Evolutionary conservation across 2,797 vertebrate species (phyloP), one percentile per base, ranked within the genome.

Genomic region (Hydrocynus forskahlii): DNA sequence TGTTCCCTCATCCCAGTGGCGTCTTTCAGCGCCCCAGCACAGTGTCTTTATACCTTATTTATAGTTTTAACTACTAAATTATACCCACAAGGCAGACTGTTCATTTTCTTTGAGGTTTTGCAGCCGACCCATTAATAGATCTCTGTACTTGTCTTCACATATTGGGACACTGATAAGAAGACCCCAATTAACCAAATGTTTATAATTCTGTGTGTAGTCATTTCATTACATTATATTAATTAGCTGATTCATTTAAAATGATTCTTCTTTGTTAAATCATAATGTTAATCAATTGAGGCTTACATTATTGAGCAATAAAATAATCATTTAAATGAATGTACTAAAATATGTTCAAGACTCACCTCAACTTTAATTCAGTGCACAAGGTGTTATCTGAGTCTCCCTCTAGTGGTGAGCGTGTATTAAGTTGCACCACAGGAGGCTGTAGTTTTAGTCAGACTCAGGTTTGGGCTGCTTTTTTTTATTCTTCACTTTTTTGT

Each of bases 321-420:
- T 35, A 3, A 35, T 1, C 29, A 29, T 35, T 35, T 35, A 35
- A 35, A 35, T 35, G 0, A 3, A 35, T 35, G 35, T 35, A 35
- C 4, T 35, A 35, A 35, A 2, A 35, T 35, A 4, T 35, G 4
- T 35, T 35, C 12, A 45, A 45, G 7, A 48, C 7, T 48, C 45
- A 48, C 45, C 12, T 48, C 12, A 8, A 48, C 45, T 48, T 48
- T 10, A 48, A 48, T 48, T 48, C n/a, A 16, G 54, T 57, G n/a
- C 43, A n/a, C 55, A 43, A 48, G 21, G 43, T 62, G 6, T 35
- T 16, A 25, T 48, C n/a, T 83, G 6, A 75, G 82, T 75, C 67
- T 76, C 81, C 78, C 82, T 83, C 82, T 83, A 76, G 72, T 76
- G 78, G 82, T 48, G 8, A 40, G 6, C 13, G 21, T 9, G 12